Conservation (phyloP, 2,888 invertebrate species). For the Diachrysia chrysitis region DNA sequence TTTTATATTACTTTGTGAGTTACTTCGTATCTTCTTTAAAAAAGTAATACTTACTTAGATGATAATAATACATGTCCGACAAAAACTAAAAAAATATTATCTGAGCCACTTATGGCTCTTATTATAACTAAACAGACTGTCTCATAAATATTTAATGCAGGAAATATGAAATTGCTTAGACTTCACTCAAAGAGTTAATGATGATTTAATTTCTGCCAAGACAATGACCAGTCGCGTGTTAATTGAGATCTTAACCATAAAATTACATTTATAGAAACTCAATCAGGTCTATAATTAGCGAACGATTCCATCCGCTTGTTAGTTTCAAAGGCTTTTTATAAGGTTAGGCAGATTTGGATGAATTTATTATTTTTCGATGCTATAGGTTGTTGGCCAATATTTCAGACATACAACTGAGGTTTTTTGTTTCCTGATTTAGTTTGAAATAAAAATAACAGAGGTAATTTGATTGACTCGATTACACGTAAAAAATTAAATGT, state of each 20-base stretch:
- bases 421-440: too few relatives aligned
- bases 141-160: not conserved
- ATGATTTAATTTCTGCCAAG: conserved; percentile 8
- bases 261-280: conserved; percentile 39
- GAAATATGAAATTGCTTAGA: not conserved
- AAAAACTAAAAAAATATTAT: too few relatives aligned
- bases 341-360: not conserved
- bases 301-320: conserved; percentile 22
- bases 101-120: too few relatives aligned
- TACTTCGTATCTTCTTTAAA: too few relatives aligned
- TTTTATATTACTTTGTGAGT: too few relatives aligned
- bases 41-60: too few relatives aligned
- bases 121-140: not conserved
- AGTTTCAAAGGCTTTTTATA: not conserved
- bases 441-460: too few relatives aligned
- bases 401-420: too few relatives aligned
- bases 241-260: conserved; percentile 38
- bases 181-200: conserved; percentile 3
- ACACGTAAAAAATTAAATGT: too few relatives aligned
- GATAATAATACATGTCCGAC: too few relatives aligned
- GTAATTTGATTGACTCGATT: too few relatives aligned
- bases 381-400: not conserved
- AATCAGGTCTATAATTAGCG: conserved; percentile 29
- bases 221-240: conserved; percentile 25
- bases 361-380: not conserved